Percentiles rank a stretch among this genome's conserved stretches.
These are phyloP conservation scores for Mylabris phalerata DNA, from an alignment of 1,140 invertebrate species.

Conservation along the genomic window DNA sequence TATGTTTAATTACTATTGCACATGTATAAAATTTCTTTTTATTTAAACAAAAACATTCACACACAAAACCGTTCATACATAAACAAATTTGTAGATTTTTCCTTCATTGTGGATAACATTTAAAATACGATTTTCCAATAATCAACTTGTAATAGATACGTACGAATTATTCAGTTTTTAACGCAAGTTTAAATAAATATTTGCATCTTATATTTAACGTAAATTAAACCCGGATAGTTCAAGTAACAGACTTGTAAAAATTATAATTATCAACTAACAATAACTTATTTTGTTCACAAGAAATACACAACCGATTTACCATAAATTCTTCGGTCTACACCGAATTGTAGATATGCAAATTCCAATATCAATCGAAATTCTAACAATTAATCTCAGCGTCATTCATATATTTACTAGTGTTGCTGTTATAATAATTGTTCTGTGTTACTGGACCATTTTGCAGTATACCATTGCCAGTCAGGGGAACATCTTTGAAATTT, in stretches of 20 bases:
- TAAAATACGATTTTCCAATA: constrained; percentile 11
- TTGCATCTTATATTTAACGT: no score
- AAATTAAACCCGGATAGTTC: neutral
- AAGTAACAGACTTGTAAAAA: neutral
- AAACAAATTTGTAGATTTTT: constrained; percentile 1
- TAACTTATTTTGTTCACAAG: neutral
- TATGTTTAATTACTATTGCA: constrained; percentile 4
- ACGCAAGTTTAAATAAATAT: no score
- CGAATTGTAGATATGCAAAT: constrained; percentile 3
- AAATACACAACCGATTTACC: neutral
- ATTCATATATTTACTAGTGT: constrained; percentile 32
- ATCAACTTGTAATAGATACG: no score
- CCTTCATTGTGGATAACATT: constrained; percentile 12
- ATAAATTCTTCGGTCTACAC: neutral
- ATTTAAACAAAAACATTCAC: constrained; percentile 7
- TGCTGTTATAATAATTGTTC: constrained; percentile 21
- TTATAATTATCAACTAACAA: neutral
- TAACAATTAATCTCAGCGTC: constrained; percentile 35
- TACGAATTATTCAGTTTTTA: no score
- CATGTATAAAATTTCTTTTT: constrained; percentile 6
- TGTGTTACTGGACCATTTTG: constrained; percentile 30
- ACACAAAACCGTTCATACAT: constrained; percentile 9
- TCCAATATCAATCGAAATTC: constrained; percentile 3
- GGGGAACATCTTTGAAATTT: constrained; percentile 26
- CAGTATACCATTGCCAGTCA: constrained; percentile 34